Conservation (phyloP, 2,797 vertebrate genomes). For the Scleropages formosus region DNA sequence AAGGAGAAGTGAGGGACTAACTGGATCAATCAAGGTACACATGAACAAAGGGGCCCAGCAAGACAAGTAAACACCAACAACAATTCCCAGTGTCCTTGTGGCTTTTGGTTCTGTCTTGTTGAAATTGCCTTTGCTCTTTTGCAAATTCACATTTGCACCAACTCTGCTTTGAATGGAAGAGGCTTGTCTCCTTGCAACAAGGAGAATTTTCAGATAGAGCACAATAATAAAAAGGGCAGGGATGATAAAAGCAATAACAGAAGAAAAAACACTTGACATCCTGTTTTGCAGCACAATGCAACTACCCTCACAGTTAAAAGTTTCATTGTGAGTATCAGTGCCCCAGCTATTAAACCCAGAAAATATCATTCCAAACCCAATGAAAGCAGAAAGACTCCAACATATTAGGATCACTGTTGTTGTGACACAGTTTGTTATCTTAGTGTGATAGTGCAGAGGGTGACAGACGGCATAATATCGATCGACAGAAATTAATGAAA, state of each 20-base stretch:
- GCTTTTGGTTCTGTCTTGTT: conserved; percentile 66
- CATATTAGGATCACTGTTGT: conserved; percentile 51
- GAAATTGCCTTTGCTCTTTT: conserved; percentile 37
- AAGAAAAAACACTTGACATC: no score
- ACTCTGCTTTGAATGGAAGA: conserved; percentile 59
- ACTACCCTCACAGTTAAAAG: conserved; percentile 41
- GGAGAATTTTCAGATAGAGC: conserved; percentile 46
- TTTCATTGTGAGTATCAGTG: no score
- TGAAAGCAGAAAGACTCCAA: conserved; percentile 62
- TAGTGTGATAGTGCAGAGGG: no score
- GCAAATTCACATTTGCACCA: conserved; percentile 43
- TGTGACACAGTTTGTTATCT: conserved; percentile 49
- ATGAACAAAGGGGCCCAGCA: conserved; percentile 79
- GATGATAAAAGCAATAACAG: no score
- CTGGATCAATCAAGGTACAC: conserved; percentile 64
- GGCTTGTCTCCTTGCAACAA: conserved; percentile 65
- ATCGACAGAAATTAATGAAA: no score
- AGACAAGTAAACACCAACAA: conserved; percentile 73
- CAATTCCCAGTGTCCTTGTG: conserved; percentile 67
- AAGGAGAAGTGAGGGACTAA: conserved; percentile 60
- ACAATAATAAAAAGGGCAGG: conserved; percentile 54
- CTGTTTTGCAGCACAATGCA: no score
- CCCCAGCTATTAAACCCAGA: no score
- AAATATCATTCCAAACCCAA: conserved; percentile 65
- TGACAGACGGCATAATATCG: no score